Evolutionary conservation across 2,797 vertebrate genomes (phyloP), one percentile per base, ranked within the genome.

Genomic region (Lindbergichthys nudifrons): DNA sequence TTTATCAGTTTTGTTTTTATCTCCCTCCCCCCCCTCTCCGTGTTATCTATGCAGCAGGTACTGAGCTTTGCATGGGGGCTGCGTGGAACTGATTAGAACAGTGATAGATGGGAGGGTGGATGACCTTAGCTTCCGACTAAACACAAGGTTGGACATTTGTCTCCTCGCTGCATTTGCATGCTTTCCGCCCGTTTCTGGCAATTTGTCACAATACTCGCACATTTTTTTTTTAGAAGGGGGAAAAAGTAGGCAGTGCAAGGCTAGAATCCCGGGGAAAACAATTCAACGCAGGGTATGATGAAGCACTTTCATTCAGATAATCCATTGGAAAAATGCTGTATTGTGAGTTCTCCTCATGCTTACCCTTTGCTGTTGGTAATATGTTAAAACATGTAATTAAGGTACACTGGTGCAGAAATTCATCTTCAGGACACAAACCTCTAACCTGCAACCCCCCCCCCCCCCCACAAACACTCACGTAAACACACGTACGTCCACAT

Each of bases 131-230:
- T 92, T 92, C 88, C 73, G 84, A 87, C 92, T 94, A 93, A 94
- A 94, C 92, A 92, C 93, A 94, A 93, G 92, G 93, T 93, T 93
- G 91, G 86, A 91, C 92, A 93, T 94, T 93, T 92, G 92, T 94
- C 92, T 94, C 91, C 81, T 70, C 4, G 78, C 85, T 47, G 83
- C 85, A 93, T 94, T 93, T 94, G 93, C 93, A 94, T 94, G 90
- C 91, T 92, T 84, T 85, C 87, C 72, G 74, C 89, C 82, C 67
- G 87, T 89, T 93, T 91, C 86, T 89, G 89, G 91, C 88, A 80
- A 91, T 94, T 92, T 92, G 90, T 94, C 93, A 93, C 80, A 78
- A 78, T 78, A 83, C 75, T 80, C 39, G 41, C 88, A 26, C 4
- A 5, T 82, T 87, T 83, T 84, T 82, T 87, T 75, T 60, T 71